Evolutionary conservation across 2,797 vertebrate genomes (phyloP), one percentile per base, ranked within the genome.

Genomic region (Parotocinclus haroldoi): DNA sequence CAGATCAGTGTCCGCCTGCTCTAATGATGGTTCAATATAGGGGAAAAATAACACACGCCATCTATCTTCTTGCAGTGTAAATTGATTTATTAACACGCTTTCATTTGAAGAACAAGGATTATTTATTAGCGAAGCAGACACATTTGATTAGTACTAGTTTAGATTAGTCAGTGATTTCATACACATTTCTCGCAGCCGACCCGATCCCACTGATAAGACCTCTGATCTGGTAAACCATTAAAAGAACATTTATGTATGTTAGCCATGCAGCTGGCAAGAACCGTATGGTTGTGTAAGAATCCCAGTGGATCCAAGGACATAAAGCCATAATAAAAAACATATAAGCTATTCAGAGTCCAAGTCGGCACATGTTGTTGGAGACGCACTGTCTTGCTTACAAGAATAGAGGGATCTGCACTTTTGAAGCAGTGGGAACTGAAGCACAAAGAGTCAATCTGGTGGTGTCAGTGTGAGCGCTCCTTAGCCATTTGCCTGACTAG

Each of bases 31-130:
- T 68, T 73, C 78, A 70, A 78, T 76, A 74, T 72, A 70, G 73
- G 56, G 73, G 75, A 67, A 74, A 76, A 76, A 81, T 72, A 74
- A 74, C 68, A 64, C 62, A 63, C 71, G 78, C 67, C 76, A 79
- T 81, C 77, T 78, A 75, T 69, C 70, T 71, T 72, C 73, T 72
- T 71, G 63, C 71, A 69, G 78, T 81, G 78, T 76, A 79, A 81
- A 81, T 76, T 59, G 74, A 74, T 78, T 79, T 76, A 79, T 71
- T 79, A 78, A 73, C 74, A 75, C 73, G 63, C 66, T 59, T 61
- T 59, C 69, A 61, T 73, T 54, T 40, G 62, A 64, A 60, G 57
- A 37, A 59, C 45, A 18, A 54, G 50, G 65, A 71, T 74, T 70
- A 69, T 53, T 72, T 39, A 45, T 66, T 68, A 49, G 69, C 66